Evolutionary conservation across 2,797 vertebrate species (phyloP), one percentile per base, ranked within the genome.

Genomic region (Acrossocheilus wenchowensis): DNA sequence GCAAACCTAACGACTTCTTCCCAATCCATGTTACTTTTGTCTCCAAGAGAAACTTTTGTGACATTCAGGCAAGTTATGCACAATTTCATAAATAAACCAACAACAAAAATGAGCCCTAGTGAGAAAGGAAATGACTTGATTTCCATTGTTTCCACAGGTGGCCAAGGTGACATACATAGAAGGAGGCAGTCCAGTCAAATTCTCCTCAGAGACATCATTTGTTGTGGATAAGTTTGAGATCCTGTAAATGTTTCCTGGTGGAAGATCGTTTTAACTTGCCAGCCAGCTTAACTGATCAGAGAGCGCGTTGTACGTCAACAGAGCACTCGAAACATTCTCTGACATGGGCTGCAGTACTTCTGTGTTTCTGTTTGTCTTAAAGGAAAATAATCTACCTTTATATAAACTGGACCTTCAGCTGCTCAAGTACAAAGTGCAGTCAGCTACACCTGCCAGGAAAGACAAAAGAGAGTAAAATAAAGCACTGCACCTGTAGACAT

Each of bases 141-240:
- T 11, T 39, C 10, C 54, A 0, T 78, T 81, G 5, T 74, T 45
- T 68, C 11, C 43, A 2, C 91, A 96, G 98, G 97, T 99, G 94
- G 95, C 96, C 95, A 98, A 97, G 96, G 97, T 97, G 94, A 97
- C 95, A 89, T 94, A 97, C 71, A 96, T 99, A 87, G 97, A 99
- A 0, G 97, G 96, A 54, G 97, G 96, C 95, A 95, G 93, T 91
- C 94, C 97, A 0, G 95, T 97, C 85, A 97, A 96, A 94, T 99
- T 96, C 95, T 99, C 98, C 74, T 95, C 93, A 54, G 98, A 99
- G 94, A 99, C 97, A 89, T 97, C 97, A 91, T 98, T 99, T 90
- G 90, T 98, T 75, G 98, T 98, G 83, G 98, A 99, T 94, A 99
- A 99, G 94, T 99, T 99, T 0, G 98, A 99, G 92, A 98, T 99